Evolutionary conservation across 2,797 vertebrate genomes (phyloP), one percentile per base, ranked within the genome.

Genomic region (Chromis chromis): DNA sequence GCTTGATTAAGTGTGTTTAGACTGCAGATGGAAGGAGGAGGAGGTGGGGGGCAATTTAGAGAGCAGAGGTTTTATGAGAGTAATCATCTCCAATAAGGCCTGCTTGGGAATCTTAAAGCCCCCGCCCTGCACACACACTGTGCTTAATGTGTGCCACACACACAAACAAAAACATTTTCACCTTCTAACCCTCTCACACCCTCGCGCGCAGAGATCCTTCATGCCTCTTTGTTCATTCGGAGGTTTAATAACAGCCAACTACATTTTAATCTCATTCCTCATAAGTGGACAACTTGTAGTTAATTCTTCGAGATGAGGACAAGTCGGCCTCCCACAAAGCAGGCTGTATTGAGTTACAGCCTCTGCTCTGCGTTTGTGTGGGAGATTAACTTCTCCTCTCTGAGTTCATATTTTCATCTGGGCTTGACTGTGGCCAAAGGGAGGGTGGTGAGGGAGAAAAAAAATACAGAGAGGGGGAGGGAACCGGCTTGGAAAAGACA

Each of bases 1-100:
- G 67, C 91, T 91, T 94, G 89, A 94, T 94, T 93, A 93, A 91
- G 86, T 84, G 81, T 94, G 86, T 94, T 94, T 90, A 89, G 84
- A 86, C 81, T 89, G 87, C 86, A 89, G 85, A 91, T 87, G 89
- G 82, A 78, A 81, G 85, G 77, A 83, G 66, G 70, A 42, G 65
- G 59, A 63, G 82, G 57, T 11, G 59, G 65, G 28, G 40, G 81
- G 88, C 76, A 93, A 93, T 94, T 94, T 92, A 87, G 88, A 91
- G 90, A 89, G 88, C 87, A 90, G 88, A 86, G 89, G 88, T 90
- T 95, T 95, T 94, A 95, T 92, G 92, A 93, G 92, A 77, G 90
- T 83, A 91, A 94, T 93, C 90, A 91, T 94, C 91, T 94, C 88
- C 90, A 94, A 90, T 94, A 93, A 94, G 88, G 85, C 80, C 81